Evolutionary conservation across 2,797 vertebrate genomes (phyloP), one percentile per base, ranked within the genome.

Genomic region (Clarias laeviceps): DNA sequence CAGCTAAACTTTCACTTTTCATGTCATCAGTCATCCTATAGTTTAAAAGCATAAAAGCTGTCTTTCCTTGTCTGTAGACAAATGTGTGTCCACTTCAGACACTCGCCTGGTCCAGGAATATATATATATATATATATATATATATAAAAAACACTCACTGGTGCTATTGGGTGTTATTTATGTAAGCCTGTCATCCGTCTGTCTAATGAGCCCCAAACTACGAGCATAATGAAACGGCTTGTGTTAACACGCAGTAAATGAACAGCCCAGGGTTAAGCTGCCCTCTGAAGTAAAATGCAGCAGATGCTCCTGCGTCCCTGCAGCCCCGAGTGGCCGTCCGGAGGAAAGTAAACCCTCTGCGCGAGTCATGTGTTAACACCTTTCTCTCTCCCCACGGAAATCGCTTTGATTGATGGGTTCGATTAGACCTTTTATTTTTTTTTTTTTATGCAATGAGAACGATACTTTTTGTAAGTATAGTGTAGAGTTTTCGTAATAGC

Each of bases 161-260:
- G 90, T 88, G 83, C 87, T 91, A 88, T 92, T 88, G 93, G 88
- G 91, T 91, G 92, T 93, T 93, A 94, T 95, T 94, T 93, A 91
- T 94, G 90, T 91, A 93, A 93, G 91, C 91, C 90, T 92, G 93
- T 93, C 92, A 91, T 93, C 91, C 90, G 91, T 84, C 84, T 90
- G 88, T 93, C 91, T 94, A 95, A 96, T 93, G 93, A 94, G 93
- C 92, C 91, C 89, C 91, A 91, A 91, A 92, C 91, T 89, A 80
- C 82, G 76, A 90, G 89, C 84, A 79, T 92, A 92, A 93, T 93
- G 91, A 94, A 95, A 94, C 91, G 90, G 89, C 91, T 93, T 92
- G 89, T 91, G 92, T 94, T 92, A 94, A 93, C 93, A 93, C 85
- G 83, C 90, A 88, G 91, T 91, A 93, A 94, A 94, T 92, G 91